A percentile compares a stretch with the other conserved stretches of the same genome.
These are phyloP conservation scores for Nyctibius bracteatus DNA, from an alignment of 2,113 vertebrate species.

Conservation along the genomic window DNA sequence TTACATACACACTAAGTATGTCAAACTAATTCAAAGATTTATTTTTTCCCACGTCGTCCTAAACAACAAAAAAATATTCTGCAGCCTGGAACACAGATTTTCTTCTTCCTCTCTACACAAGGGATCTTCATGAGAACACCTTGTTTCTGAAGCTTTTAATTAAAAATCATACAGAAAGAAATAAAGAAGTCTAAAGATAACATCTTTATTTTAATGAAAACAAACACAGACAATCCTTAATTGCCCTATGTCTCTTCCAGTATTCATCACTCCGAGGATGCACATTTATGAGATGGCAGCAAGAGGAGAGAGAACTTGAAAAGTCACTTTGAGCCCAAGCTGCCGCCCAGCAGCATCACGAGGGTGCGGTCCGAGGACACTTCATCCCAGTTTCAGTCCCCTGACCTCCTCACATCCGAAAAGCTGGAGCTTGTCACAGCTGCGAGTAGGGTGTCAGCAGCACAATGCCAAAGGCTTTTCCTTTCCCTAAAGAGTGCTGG, in stretches of 20 bases:
- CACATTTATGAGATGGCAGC: not conserved
- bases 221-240: not conserved
- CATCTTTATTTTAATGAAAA: conserved; percentile 6
- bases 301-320: not conserved
- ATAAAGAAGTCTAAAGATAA: conserved; percentile 26
- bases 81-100: conserved; percentile 31
- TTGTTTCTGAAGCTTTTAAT: conserved; percentile 57
- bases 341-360: not conserved
- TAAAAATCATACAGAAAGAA: conserved; percentile 43
- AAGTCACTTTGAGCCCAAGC: not conserved
- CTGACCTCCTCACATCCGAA: not conserved
- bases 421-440: not conserved
- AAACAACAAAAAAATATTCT: conserved; percentile 26
- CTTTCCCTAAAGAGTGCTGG: rapidly evolving
- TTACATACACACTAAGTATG: conserved; percentile 50
- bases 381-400: not conserved
- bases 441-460: not conserved
- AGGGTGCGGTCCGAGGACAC: not conserved
- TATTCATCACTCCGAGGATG: not conserved
- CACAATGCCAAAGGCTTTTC: not conserved
- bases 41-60: conserved; percentile 53
- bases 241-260: not conserved
- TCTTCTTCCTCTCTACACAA: not conserved
- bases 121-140: conserved; percentile 17
- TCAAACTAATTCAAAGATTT: conserved; percentile 58